These are phyloP conservation scores for Acanthurus tractus DNA, from an alignment of 2,797 vertebrate genomes.

Conservation along the genomic window DNA sequence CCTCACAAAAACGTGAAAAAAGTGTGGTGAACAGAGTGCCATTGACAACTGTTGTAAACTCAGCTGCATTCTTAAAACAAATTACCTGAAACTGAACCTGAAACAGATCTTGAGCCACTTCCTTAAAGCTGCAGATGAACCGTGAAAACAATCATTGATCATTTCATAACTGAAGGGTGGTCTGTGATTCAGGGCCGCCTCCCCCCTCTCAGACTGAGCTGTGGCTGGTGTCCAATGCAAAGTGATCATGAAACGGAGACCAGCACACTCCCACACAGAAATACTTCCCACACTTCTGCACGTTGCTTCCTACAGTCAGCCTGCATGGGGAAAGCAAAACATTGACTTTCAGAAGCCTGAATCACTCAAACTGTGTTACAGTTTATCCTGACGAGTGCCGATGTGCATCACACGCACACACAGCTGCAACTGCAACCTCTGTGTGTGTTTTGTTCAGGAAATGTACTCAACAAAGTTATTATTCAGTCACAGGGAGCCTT, in stretches of 20 bases:
- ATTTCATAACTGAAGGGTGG: slow-evolving; percentile 18
- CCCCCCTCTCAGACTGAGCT: slow-evolving; percentile 17
- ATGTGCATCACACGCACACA: not conserved
- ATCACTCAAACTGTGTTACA: slow-evolving; percentile 22
- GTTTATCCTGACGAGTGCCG: slow-evolving; percentile 5
- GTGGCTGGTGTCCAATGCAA: slow-evolving; percentile 50
- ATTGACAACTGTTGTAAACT: no score
- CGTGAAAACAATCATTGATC: slow-evolving; percentile 32
- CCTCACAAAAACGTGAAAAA: no score
- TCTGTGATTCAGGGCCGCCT: slow-evolving; percentile 20
- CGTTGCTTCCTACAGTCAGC: slow-evolving; percentile 20
- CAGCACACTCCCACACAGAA: slow-evolving; percentile 41
- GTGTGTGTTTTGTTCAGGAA: not conserved
- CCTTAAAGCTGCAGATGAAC: slow-evolving; percentile 26
- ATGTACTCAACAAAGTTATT: not conserved
- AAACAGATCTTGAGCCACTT: slow-evolving; percentile 38
- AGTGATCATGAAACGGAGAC: slow-evolving; percentile 52
- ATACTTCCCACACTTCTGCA: slow-evolving; percentile 32
- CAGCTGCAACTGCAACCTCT: slow-evolving; percentile 10
- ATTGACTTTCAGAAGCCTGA: slow-evolving; percentile 5
- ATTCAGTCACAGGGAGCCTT: not conserved
- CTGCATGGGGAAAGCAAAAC: slow-evolving; percentile 20
- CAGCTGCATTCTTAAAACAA: no score
- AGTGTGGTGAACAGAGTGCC: no score
- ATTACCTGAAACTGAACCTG: slow-evolving; percentile 7